Evolutionary conservation across 2,888 invertebrate species (phyloP).

Genomic region (Nephrotoma appendiculata): DNA sequence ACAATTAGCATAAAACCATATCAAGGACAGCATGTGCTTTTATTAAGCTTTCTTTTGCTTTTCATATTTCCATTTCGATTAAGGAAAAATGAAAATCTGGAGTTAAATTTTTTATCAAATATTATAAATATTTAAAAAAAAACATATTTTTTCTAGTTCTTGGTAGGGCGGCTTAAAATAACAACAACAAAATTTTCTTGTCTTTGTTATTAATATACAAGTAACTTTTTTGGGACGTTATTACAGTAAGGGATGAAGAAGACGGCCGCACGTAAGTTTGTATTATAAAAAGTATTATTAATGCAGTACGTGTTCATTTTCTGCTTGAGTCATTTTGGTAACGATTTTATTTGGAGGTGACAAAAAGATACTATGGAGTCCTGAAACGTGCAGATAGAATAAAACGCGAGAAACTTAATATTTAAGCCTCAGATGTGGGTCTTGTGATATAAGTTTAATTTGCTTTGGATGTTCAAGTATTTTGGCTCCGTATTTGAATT

Average conservation of each 20-base stretch:
- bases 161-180: not conserved
- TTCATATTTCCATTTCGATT: not conserved
- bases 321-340: not conserved
- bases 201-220: not conserved
- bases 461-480: not conserved
- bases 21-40: not conserved
- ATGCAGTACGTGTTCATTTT: not conserved
- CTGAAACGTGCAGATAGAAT: not conserved
- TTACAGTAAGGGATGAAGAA: not conserved
- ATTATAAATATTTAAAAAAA: not conserved
- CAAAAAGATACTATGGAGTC: not conserved
- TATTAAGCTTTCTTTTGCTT: not conserved
- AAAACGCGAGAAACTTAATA: not conserved
- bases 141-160: not conserved
- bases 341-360: not conserved
- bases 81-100: not conserved
- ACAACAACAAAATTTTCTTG: not conserved
- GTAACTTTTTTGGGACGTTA: not conserved
- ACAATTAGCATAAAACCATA: not conserved
- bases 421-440: no score
- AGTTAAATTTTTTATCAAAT: not conserved
- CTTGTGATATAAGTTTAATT: not conserved
- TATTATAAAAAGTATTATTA: not conserved
- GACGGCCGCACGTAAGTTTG: not conserved
- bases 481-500: not conserved